phyloP scores from a whole-genome alignment of 2,113 vertebrate species.

The human (Homo sapiens) region GRCh38 chr15:34595501-34596000 shows the following conservation, averaged over 20 bases:
- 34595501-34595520: too few relatives aligned
- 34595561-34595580: not conserved
- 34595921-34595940: constrained; percentile 83
- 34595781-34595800: not conserved
- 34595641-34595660: not conserved
- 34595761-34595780: constrained; percentile 3
- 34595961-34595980: not conserved
- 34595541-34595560: not conserved
- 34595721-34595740: not conserved
- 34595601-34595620: not conserved
- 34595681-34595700: not conserved
- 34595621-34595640: not conserved
- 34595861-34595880: not conserved
- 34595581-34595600: not conserved
- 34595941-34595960: not conserved
- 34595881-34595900: not conserved
- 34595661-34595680: not conserved
- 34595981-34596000: not conserved
- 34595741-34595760: not conserved
- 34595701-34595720: not conserved
- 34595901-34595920: constrained; percentile 91
- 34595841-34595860: not conserved
- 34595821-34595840: constrained; percentile 10
- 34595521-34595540: not conserved
- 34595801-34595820: not conserved